A percentile compares a stretch with the other conserved stretches of the same genome.
Conservation (phyloP, 2,113 vertebrate species). For the Pollachius pollachius region DNA sequence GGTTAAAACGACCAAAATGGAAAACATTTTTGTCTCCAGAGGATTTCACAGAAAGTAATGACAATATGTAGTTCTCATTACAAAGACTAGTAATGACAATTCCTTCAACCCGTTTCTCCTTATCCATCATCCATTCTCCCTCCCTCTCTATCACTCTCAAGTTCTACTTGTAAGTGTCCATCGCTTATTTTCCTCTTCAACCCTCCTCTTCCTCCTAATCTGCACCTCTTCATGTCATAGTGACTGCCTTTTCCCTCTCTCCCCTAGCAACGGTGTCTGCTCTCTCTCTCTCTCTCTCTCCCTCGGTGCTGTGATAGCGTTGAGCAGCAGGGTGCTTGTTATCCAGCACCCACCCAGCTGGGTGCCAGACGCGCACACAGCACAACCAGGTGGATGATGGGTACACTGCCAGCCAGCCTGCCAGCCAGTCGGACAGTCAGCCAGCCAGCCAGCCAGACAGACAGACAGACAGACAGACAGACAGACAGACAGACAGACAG, state of each 20-base stretch:
- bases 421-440: background rate
- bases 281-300: background rate
- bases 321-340: conserved; percentile 61
- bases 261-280: background rate
- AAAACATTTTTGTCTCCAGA: too few relatives aligned
- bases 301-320: conserved; percentile 23
- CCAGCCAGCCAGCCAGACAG: background rate
- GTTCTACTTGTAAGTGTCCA: too few relatives aligned
- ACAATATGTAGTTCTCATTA: too few relatives aligned
- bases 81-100: too few relatives aligned
- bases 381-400: too few relatives aligned
- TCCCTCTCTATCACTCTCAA: background rate
- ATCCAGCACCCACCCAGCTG: conserved; percentile 62
- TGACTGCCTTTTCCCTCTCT: too few relatives aligned
- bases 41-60: too few relatives aligned
- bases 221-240: too few relatives aligned
- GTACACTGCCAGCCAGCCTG: conserved; percentile 33
- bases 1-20: too few relatives aligned
- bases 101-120: too few relatives aligned
- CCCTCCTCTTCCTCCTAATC: too few relatives aligned
- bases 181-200: too few relatives aligned
- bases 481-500: conserved; percentile 29
- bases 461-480: conserved; percentile 21
- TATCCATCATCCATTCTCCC: background rate
- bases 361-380: conserved; percentile 52